These are phyloP conservation scores for Petrocephalus microphthalmus DNA, from an alignment of 2,113 vertebrate genomes.

Conservation along the genomic window DNA sequence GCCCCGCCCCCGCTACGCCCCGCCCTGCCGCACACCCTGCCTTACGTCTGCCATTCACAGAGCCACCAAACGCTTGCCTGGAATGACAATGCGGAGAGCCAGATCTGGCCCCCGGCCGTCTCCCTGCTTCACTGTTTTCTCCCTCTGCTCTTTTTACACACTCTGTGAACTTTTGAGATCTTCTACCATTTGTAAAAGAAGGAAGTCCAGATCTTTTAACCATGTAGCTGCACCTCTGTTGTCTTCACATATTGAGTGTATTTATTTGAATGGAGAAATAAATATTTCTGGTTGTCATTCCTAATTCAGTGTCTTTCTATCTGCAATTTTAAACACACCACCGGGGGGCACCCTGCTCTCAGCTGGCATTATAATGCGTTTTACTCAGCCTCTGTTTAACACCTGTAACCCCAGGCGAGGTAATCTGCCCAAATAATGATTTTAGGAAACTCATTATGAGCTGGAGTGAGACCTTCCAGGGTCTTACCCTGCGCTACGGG, in stretches of 20 bases:
- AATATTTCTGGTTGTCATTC: constrained; percentile 47
- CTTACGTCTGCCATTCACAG: constrained; percentile 32
- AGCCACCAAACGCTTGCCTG: constrained; percentile 11
- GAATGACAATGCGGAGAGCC: constrained; percentile 20
- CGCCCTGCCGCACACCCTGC: constrained; percentile 38
- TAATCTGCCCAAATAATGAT: background rate
- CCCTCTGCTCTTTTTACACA: constrained; percentile 15
- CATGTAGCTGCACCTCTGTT: constrained; percentile 35
- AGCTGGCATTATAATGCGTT: background rate
- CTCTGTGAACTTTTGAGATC: constrained; percentile 1
- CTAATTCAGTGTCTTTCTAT: background rate
- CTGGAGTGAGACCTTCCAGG: background rate
- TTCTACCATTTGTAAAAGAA: constrained; percentile 31
- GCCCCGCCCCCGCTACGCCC: constrained; percentile 29
- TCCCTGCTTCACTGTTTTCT: background rate
- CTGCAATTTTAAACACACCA: background rate
- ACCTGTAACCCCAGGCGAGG: background rate
- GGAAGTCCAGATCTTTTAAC: constrained; percentile 15
- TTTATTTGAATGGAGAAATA: constrained; percentile 59
- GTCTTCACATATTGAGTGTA: constrained; percentile 47
- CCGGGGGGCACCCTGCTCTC: background rate
- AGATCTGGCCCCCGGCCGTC: background rate
- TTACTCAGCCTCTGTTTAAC: background rate
- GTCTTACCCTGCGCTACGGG: background rate
- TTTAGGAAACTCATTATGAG: background rate